Evolutionary conservation across 1,140 invertebrate species (phyloP), one percentile per base, ranked within the genome.

Genomic region (Drosophila nigromelanica): DNA sequence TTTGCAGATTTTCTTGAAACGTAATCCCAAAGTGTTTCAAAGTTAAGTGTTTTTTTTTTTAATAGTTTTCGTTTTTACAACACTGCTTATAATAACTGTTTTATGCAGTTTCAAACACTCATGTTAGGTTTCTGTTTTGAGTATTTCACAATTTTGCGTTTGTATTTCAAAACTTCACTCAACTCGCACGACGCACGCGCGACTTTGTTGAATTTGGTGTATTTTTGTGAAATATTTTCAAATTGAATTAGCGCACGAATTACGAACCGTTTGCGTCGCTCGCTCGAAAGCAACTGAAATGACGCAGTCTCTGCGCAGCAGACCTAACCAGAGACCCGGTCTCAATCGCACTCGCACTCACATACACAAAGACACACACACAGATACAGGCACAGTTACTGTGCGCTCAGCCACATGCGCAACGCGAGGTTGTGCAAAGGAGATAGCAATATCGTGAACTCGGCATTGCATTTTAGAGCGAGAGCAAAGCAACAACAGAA

Each of bases 181-280:
- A 85, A 85, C 78, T 85, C 80, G 60, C 66, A 76, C 70, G 24
- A 73, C 82, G 82, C 82, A 82, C 83, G 83, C 83, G 83, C 75
- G 54, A 78, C 81, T 76, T 59, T 33, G 64, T 37, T 51, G 24
- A 55, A 18, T 51, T 18, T 37, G 43, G 21, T 12, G 2, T 56
- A 63, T 21, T 62, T 62, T 14, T 68, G 47, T 18, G 35, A 5
- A 55, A 52, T 61, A 40, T 56, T 47, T 43, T 10, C 47, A 10
- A 40, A 15, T 40, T 48, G 37, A 33, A 10, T 48, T 12, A 55
- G 30, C 58, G 56, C 72, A 51, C 63, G 51, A 56, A 66, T 15
- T 54, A 72, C 59, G 76, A 89, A 89, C 86, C 78, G 86, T 80
- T 79, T 76, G 66, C 68, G 58, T 81, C 59, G 80, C 67, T 76